Evolutionary conservation across 2,113 vertebrate species (phyloP).

Genomic region (Ciconia stormi): DNA sequence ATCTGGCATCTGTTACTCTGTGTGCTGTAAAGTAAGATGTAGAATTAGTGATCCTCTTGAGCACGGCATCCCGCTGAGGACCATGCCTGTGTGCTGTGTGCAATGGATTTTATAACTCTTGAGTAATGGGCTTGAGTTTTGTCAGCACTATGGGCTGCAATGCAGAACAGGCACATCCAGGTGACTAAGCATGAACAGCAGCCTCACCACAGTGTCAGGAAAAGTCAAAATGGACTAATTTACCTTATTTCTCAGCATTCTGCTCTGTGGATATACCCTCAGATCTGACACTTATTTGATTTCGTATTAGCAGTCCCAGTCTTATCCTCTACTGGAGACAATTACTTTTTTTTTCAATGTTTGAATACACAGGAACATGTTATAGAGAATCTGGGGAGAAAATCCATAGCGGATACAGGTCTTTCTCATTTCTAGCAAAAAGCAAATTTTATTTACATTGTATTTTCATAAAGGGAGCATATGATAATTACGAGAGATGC

Average conservation of each 20-base stretch:
- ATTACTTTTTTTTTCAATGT: too few species aligned
- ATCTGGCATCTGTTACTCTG: neutral
- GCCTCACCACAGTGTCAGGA: neutral
- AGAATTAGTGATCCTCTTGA: neutral
- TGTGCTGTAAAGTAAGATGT: neutral
- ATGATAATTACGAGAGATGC: neutral
- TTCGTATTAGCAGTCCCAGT: neutral
- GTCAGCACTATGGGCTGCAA: neutral
- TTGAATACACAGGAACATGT: neutral
- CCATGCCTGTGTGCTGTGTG: neutral
- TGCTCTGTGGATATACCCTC: neutral
- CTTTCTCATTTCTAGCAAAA: neutral
- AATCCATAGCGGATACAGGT: neutral
- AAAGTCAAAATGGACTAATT: neutral
- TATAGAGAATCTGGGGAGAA: neutral
- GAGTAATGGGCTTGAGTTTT: accelerated
- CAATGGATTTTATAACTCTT: neutral
- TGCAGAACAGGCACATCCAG: neutral
- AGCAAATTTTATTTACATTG: neutral
- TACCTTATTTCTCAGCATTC: neutral
- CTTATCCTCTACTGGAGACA: neutral
- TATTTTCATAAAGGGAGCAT: neutral
- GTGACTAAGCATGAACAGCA: neutral
- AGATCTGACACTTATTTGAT: neutral
- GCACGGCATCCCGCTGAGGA: neutral